Conservation (phyloP, 2,888 invertebrate genomes). For the Andrena bucephala region DNA sequence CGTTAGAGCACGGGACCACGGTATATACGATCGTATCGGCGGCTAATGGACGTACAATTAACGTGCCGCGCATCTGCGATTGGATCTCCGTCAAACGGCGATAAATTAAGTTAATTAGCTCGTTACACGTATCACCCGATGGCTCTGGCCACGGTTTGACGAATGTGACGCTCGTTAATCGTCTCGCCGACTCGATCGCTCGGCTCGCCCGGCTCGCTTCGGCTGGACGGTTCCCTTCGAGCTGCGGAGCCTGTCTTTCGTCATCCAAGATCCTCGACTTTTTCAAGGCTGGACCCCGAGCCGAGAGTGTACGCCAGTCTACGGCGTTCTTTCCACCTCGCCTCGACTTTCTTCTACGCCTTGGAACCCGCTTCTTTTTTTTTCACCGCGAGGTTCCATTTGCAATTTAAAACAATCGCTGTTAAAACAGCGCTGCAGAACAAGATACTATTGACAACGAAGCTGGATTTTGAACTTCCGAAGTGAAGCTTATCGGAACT, state of each 20-base stretch:
- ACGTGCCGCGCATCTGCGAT: constrained; percentile 80
- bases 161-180: constrained; percentile 76
- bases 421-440: too few species aligned
- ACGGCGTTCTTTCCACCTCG: constrained; percentile 4
- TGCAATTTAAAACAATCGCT: not conserved
- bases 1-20: constrained; percentile 64
- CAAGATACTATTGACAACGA: too few species aligned
- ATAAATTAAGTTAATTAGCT: constrained; percentile 83
- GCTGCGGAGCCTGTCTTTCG: constrained; percentile 37
- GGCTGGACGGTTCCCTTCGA: constrained; percentile 20
- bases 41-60: constrained; percentile 82
- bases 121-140: constrained; percentile 76
- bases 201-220: constrained; percentile 43
- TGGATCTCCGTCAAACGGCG: constrained; percentile 80
- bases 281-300: constrained; percentile 31
- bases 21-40: constrained; percentile 78
- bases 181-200: constrained; percentile 38
- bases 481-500: too few species aligned
- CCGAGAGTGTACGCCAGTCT: not conserved
- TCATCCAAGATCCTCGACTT: constrained; percentile 34
- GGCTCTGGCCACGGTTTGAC: constrained; percentile 74
- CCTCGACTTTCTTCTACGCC: constrained; percentile 4
- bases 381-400: not conserved
- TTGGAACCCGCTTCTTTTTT: constrained; percentile 8
- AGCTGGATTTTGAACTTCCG: too few species aligned